These are phyloP conservation scores for Sminthurinus aureus DNA, from an alignment of 2,888 invertebrate genomes.

Conservation along the genomic window DNA sequence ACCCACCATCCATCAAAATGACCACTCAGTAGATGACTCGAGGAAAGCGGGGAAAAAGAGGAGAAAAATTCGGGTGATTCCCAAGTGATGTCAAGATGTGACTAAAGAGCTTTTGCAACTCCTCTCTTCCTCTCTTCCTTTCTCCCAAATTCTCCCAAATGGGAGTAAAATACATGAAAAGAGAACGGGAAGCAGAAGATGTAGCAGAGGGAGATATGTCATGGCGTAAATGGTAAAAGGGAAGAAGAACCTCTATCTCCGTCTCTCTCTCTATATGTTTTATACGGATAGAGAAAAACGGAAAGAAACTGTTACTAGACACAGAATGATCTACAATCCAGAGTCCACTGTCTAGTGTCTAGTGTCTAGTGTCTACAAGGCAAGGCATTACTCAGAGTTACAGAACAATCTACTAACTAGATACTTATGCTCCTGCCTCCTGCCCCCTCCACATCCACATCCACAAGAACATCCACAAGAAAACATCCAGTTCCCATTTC, in stretches of 20 bases:
- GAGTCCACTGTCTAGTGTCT: neutral
- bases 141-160: neutral
- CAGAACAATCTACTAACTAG: neutral
- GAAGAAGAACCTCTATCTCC: neutral
- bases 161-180: neutral
- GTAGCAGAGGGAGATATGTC: neutral
- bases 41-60: neutral
- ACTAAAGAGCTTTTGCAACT: slow-evolving; percentile 35
- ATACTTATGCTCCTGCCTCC: neutral
- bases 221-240: neutral
- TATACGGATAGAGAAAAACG: neutral
- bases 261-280: neutral
- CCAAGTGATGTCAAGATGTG: slow-evolving; percentile 42
- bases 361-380: neutral
- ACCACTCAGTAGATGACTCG: slow-evolving; percentile 1
- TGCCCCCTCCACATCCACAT: too few species aligned
- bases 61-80: slow-evolving; percentile 31
- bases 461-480: too few species aligned
- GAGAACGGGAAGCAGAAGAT: neutral
- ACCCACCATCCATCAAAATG: slow-evolving; percentile 6
- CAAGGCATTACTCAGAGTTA: too few species aligned
- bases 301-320: neutral
- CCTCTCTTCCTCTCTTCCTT: neutral
- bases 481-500: too few species aligned
- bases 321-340: neutral